A percentile compares a stretch with the other conserved stretches of the same genome.
These are phyloP conservation scores for Numenius phaeopus DNA, from an alignment of 2,797 vertebrate species.

Conservation along the genomic window DNA sequence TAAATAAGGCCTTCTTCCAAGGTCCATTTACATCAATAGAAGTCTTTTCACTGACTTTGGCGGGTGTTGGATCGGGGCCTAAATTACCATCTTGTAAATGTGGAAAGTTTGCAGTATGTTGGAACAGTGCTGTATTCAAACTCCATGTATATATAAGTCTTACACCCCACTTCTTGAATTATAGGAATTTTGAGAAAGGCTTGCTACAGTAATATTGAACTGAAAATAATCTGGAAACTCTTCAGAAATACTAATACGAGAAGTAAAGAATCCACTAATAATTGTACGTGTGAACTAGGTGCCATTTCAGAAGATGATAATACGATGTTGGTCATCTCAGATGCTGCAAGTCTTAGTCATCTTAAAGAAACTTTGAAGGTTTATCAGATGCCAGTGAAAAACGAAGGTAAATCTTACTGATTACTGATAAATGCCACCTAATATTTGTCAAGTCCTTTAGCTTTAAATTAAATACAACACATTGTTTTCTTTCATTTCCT, in stretches of 20 bases:
- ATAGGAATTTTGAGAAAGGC: slow-evolving; percentile 68
- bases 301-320: slow-evolving; percentile 15
- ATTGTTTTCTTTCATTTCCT: background rate
- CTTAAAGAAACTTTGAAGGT: slow-evolving; percentile 57
- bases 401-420: slow-evolving; percentile 51
- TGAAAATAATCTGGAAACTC: slow-evolving; percentile 63
- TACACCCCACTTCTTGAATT: slow-evolving; percentile 56
- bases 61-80: slow-evolving; percentile 63
- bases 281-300: slow-evolving; percentile 16
- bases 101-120: slow-evolving; percentile 53
- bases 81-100: slow-evolving; percentile 70
- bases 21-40: slow-evolving; percentile 46
- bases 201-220: slow-evolving; percentile 35
- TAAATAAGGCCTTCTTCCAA: slow-evolving; percentile 57
- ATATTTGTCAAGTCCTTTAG: background rate
- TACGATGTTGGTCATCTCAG: slow-evolving; percentile 19
- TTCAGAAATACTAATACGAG: slow-evolving; percentile 18
- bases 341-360: slow-evolving; percentile 10
- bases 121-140: slow-evolving; percentile 62
- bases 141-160: background rate
- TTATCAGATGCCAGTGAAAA: slow-evolving; percentile 48
- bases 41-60: slow-evolving; percentile 64
- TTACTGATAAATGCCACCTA: background rate
- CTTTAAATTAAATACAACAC: background rate
- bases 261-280: slow-evolving; percentile 44